Evolutionary conservation across 1,140 invertebrate species (phyloP).

Genomic region (Mycetomoellerius zeteki): DNA sequence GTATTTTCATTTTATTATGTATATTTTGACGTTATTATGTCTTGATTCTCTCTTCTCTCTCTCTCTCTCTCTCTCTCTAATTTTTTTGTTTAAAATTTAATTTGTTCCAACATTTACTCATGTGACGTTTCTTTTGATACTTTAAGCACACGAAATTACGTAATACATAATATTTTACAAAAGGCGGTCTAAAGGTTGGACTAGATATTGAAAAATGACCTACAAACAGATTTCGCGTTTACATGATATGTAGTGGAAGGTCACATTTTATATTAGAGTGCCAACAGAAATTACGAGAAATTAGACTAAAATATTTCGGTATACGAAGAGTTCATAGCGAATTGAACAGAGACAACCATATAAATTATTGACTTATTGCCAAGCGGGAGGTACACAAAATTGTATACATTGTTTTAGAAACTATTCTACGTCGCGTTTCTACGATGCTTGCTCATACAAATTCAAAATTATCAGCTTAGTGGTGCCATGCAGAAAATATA

Average conservation of each 20-base stretch:
- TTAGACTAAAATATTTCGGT: conserved; percentile 72
- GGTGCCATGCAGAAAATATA: conserved; percentile 53
- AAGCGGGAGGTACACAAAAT: conserved; percentile 40
- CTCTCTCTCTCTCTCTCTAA: no score
- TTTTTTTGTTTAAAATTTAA: background rate
- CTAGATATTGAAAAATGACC: conserved; percentile 2
- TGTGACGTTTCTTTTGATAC: background rate
- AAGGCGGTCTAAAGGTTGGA: background rate
- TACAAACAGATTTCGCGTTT: conserved; percentile 45
- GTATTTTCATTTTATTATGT: background rate
- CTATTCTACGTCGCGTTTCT: background rate
- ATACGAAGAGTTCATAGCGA: conserved; percentile 24
- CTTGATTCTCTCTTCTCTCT: no score
- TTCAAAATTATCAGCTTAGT: conserved; percentile 14
- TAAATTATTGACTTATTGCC: conserved; percentile 71
- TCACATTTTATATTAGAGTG: conserved; percentile 61
- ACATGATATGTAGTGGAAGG: conserved; percentile 56
- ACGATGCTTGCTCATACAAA: conserved; percentile 15
- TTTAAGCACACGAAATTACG: background rate
- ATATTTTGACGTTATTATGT: background rate
- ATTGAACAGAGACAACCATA: conserved; percentile 24
- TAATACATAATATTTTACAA: conserved; percentile 11
- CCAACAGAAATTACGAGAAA: conserved; percentile 71
- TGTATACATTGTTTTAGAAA: conserved; percentile 24
- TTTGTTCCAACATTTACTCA: background rate